Percentiles rank a stretch among this genome's conserved stretches.
Evolutionary conservation across 2,797 vertebrate genomes (phyloP).

Genomic region (Acrossocheilus fasciatus): DNA sequence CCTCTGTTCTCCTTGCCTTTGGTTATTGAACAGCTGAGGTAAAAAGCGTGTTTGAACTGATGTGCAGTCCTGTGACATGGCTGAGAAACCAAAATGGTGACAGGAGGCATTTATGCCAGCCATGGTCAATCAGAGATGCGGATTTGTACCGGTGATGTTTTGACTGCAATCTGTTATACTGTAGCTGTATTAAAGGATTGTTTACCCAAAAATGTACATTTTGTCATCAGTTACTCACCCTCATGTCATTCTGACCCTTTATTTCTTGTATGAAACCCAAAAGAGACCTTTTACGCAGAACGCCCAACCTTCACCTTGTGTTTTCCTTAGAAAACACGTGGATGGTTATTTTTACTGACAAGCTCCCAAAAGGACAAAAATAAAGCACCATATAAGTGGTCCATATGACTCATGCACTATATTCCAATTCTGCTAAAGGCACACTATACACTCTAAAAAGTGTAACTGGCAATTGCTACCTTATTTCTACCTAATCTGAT

Average conservation of each 20-base stretch:
- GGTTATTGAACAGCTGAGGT: slow-evolving; percentile 38
- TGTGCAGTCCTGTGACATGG: slow-evolving; percentile 16
- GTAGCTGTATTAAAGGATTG: not conserved
- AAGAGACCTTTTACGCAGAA: not conserved
- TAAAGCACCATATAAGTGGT: slow-evolving; percentile 12
- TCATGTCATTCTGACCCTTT: not conserved
- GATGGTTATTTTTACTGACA: slow-evolving; percentile 30
- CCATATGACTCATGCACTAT: slow-evolving; percentile 28
- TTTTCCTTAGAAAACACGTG: slow-evolving; percentile 18
- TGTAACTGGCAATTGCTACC: not conserved
- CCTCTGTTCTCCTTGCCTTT: slow-evolving; percentile 29
- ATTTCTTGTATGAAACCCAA: not conserved
- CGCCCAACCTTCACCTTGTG: not conserved
- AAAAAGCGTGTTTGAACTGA: slow-evolving; percentile 31
- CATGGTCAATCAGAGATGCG: not conserved
- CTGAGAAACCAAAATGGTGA: slow-evolving; percentile 36
- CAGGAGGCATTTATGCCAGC: not conserved
- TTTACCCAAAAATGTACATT: not conserved
- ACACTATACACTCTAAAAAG: not conserved
- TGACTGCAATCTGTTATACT: not conserved
- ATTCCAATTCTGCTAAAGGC: not conserved
- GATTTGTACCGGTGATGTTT: not conserved
- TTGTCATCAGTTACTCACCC: not conserved
- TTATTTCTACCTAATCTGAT: not conserved
- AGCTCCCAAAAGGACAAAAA: slow-evolving; percentile 20